These are phyloP conservation scores for Eleginops maclovinus DNA, from an alignment of 2,113 vertebrate genomes.

Conservation along the genomic window DNA sequence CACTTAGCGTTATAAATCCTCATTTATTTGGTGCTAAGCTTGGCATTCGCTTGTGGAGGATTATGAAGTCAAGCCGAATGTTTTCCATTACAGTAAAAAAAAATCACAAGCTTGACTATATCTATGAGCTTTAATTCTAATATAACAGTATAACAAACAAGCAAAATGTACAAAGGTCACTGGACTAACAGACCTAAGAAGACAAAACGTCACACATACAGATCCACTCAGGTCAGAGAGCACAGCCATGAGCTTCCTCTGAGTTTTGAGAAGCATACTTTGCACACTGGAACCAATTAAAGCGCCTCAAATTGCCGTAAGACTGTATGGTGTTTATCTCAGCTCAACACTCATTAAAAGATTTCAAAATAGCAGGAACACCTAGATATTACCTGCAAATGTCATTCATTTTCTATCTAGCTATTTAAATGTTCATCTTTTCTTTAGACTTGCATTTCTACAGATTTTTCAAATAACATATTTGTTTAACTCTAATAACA, in stretches of 20 bases:
- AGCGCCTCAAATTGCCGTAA: conserved; percentile 24
- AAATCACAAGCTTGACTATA: too few species aligned
- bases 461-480: neutral
- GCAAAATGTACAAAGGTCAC: conserved; percentile 8
- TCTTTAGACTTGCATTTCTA: too few species aligned
- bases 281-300: conserved; percentile 62
- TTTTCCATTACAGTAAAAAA: neutral
- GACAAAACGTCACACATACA: neutral
- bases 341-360: conserved; percentile 22
- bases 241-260: neutral
- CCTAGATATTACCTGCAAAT: neutral
- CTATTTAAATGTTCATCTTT: too few species aligned
- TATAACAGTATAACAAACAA: neutral
- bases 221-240: conserved; percentile 33
- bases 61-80: neutral
- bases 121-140: too few species aligned
- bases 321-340: conserved; percentile 44
- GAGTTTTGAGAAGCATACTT: neutral
- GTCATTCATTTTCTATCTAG: neutral
- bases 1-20: neutral
- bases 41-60: neutral
- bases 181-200: neutral
- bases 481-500: conserved; percentile 10
- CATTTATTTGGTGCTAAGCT: neutral
- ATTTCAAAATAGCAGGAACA: conserved; percentile 31